A percentile compares a stretch with the other conserved stretches of the same genome.
Conservation (phyloP, 2,113 vertebrate genomes). For the Pitta sordida region DNA sequence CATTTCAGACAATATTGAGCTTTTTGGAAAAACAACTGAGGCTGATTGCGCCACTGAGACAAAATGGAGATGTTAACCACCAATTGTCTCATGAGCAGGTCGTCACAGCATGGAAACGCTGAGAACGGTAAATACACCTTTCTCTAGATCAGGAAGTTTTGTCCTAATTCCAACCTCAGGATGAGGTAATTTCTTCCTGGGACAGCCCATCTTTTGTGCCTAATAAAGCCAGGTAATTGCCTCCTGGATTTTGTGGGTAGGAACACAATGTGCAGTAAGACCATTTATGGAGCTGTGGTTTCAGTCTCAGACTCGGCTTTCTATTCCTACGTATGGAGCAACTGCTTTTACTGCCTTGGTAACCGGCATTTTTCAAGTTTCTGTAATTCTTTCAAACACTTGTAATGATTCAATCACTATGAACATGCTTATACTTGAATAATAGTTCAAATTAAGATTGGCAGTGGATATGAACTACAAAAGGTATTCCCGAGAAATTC, state of each 20-base stretch:
- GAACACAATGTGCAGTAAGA: neutral
- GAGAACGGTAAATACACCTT: constrained; percentile 14
- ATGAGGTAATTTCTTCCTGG: constrained; percentile 49
- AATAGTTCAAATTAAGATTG: neutral
- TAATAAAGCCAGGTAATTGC: constrained; percentile 44
- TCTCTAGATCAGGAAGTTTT: neutral
- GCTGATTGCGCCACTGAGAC: neutral
- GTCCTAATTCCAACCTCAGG: neutral
- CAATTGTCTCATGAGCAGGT: neutral
- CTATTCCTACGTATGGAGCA: neutral
- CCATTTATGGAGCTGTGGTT: constrained; percentile 33
- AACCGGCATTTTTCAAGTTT: neutral
- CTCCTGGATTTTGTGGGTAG: constrained; percentile 13
- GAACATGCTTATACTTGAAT: neutral
- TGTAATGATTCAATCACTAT: neutral
- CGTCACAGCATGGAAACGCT: neutral
- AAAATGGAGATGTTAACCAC: neutral
- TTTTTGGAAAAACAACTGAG: neutral
- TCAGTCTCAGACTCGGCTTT: neutral
- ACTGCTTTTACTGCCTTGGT: neutral
- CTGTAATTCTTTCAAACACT: neutral
- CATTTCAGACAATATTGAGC: neutral
- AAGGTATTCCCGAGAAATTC: neutral
- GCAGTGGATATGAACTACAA: neutral
- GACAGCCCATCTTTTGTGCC: constrained; percentile 13